Percentiles rank a stretch among this genome's conserved stretches.
Conservation (phyloP, 2,888 invertebrate genomes). For the Folsomia manolachei region DNA sequence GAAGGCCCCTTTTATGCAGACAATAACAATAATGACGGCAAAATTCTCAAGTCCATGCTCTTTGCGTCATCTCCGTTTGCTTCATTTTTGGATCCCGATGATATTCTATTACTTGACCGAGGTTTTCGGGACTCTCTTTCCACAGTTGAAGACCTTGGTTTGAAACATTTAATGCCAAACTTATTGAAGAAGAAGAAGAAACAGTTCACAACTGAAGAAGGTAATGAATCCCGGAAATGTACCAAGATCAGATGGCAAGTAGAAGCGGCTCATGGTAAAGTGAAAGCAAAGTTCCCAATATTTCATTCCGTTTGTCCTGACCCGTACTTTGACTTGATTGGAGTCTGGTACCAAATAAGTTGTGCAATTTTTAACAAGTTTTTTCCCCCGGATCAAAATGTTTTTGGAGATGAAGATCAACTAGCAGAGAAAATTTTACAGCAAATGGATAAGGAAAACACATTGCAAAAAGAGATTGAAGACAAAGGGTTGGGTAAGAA, state of each 20-base stretch:
- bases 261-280: background rate
- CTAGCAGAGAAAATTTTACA: background rate
- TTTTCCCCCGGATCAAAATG: background rate
- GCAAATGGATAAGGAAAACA: background rate
- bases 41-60: background rate
- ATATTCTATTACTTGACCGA: background rate
- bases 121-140: background rate
- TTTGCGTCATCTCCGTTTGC: background rate
- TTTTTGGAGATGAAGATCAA: background rate
- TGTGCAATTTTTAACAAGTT: background rate
- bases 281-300: background rate
- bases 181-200: constrained; percentile 4
- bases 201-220: constrained; percentile 2
- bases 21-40: background rate
- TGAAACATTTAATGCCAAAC: background rate
- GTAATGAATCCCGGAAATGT: background rate
- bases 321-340: background rate
- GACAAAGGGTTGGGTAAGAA: background rate
- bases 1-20: background rate
- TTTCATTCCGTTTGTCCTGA: background rate
- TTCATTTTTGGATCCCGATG: background rate
- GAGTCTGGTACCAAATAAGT: background rate
- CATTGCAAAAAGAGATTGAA: background rate
- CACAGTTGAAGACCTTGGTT: background rate
- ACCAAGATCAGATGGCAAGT: constrained; percentile 7